phyloP scores from a whole-genome alignment of 2,888 invertebrate genomes.

The Hedychridium roseum region DNA sequence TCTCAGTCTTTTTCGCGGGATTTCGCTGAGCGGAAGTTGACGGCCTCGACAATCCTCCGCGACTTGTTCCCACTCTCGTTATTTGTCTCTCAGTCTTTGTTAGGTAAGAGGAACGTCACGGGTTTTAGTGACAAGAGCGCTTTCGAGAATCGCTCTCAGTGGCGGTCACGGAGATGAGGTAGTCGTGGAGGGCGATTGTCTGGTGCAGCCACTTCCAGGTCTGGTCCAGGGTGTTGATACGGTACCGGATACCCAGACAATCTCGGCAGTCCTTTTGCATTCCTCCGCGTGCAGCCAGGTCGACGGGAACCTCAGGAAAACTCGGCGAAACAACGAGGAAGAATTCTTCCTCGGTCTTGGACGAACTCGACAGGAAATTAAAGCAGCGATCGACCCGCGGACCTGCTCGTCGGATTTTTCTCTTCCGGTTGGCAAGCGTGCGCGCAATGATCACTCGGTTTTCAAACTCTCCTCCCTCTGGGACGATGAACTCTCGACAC shows the following conservation, averaged over 20 bases:
- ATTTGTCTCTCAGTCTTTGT: not conserved
- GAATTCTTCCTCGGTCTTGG: too few species aligned
- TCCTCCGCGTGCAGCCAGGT: slow-evolving; percentile 63
- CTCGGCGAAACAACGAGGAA: too few species aligned
- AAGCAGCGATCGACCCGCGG: not conserved
- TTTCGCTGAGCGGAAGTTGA: too few species aligned
- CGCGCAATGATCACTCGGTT: too few species aligned
- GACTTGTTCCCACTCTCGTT: too few species aligned
- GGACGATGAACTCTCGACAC: too few species aligned
- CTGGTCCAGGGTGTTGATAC: slow-evolving; percentile 88
- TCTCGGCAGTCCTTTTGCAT: slow-evolving; percentile 78
- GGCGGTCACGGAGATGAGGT: slow-evolving; percentile 81
- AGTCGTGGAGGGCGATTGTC: slow-evolving; percentile 87
- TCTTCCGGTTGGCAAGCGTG: too few species aligned
- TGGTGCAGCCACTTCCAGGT: slow-evolving; percentile 96
- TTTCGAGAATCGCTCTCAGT: slow-evolving; percentile 72
- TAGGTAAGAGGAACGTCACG: not conserved
- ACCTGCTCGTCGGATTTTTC: too few species aligned
- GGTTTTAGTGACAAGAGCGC: slow-evolving; percentile 20
- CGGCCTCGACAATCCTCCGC: too few species aligned
- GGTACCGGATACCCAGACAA: slow-evolving; percentile 88
- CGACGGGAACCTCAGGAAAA: too few species aligned
- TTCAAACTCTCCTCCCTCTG: too few species aligned
- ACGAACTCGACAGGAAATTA: not conserved
- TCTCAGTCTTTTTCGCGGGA: too few species aligned